Evolutionary conservation across 2,888 invertebrate species (phyloP).

Genomic region (Lasioglossum morio): DNA sequence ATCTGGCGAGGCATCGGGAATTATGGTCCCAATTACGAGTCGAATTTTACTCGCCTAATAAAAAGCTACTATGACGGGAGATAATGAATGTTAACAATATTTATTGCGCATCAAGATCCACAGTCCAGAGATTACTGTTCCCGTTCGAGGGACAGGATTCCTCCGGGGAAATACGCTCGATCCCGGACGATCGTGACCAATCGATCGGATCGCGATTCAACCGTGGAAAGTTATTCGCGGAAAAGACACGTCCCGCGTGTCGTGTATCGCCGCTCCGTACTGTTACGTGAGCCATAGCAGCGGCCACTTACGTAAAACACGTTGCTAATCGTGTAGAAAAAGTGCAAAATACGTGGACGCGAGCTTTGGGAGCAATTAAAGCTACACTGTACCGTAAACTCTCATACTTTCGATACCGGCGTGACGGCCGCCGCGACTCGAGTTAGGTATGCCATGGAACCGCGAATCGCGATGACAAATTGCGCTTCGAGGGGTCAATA

Average conservation of each 20-base stretch:
- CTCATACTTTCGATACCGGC: not conserved
- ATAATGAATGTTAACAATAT: not conserved
- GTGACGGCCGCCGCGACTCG: not conserved
- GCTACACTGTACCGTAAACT: not conserved
- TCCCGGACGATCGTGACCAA: constrained; percentile 11
- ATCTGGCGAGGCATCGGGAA: not conserved
- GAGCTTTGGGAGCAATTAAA: constrained; percentile 35
- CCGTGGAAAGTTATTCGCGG: constrained; percentile 49
- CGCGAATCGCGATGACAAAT: constrained; percentile 1
- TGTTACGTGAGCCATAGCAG: constrained; percentile 35
- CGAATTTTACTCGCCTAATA: not conserved
- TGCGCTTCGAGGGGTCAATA: not conserved
- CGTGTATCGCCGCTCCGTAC: constrained; percentile 10
- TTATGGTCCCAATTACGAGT: not conserved
- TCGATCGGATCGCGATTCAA: constrained; percentile 22
- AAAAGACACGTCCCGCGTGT: constrained; percentile 50
- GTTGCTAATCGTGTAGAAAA: constrained; percentile 42
- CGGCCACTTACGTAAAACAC: constrained; percentile 40
- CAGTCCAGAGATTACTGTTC: not conserved
- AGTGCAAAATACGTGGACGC: constrained; percentile 31
- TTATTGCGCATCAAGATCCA: not conserved
- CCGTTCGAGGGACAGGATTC: not conserved
- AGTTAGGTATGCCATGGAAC: not conserved
- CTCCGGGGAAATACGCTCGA: not conserved
- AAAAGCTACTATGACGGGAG: not conserved